A percentile compares a stretch with the other conserved stretches of the same genome.
Conservation (phyloP, 2,113 vertebrate genomes). For the Harpagus bidentatus region DNA sequence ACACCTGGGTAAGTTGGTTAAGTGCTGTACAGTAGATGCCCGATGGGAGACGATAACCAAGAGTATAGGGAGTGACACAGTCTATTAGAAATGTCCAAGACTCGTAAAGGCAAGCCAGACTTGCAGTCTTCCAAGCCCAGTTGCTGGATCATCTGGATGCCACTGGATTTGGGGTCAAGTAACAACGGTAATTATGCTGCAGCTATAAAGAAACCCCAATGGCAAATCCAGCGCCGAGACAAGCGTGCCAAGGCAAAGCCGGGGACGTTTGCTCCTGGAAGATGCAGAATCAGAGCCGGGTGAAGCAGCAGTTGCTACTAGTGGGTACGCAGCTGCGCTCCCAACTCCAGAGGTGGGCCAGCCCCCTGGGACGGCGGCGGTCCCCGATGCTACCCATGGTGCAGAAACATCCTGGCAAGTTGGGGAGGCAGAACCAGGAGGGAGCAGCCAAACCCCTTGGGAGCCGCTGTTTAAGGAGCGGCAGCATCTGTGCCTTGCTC, state of each 20-base stretch:
- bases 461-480: background rate
- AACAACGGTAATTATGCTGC: background rate
- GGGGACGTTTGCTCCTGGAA: background rate
- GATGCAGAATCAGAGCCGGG: background rate
- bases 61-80: background rate
- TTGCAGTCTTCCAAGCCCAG: background rate
- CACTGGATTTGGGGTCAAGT: background rate
- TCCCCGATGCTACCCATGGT: accelerated
- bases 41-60: background rate
- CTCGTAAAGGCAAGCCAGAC: background rate
- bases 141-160: background rate
- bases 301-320: background rate
- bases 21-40: background rate
- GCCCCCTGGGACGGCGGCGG: accelerated
- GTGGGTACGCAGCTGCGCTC: background rate
- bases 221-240: background rate
- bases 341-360: background rate
- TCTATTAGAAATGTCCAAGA: background rate
- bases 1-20: accelerated
- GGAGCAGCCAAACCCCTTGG: background rate
- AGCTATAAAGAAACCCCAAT: background rate
- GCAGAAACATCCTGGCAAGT: accelerated
- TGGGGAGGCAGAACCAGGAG: background rate
- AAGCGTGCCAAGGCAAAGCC: background rate
- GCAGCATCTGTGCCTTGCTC: background rate